A percentile compares a stretch with the other conserved stretches of the same genome.
Conservation (phyloP, 2,888 invertebrate species). For the Apodemia hepburni region DNA sequence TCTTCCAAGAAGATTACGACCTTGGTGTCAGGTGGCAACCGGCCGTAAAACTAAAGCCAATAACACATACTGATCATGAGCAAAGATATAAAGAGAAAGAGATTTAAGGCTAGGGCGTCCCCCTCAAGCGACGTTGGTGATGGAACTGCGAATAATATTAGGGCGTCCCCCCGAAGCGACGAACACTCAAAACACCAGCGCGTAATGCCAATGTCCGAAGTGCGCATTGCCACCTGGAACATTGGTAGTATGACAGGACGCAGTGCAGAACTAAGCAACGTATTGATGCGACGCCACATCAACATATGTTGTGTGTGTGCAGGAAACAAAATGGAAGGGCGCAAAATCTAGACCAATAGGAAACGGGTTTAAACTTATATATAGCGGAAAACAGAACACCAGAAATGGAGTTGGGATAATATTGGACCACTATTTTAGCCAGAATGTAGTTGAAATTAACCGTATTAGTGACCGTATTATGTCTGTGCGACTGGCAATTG, state of each 20-base stretch:
- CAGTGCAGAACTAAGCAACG: no score
- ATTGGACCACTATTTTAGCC: neutral
- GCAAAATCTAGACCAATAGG: no score
- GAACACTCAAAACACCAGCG: no score
- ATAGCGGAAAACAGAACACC: no score
- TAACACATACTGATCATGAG: no score
- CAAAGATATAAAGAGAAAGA: neutral
- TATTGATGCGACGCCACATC: no score
- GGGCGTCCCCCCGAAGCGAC: neutral
- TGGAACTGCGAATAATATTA: conserved; percentile 7
- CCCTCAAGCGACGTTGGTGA: conserved; percentile 19
- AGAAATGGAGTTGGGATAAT: conserved; percentile 10
- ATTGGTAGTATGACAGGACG: neutral
- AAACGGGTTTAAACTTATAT: no score
- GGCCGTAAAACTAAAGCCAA: no score
- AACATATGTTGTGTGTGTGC: conserved; percentile 9
- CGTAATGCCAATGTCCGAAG: neutral
- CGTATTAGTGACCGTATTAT: conserved; percentile 17
- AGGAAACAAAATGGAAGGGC: neutral
- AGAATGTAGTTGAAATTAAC: conserved; percentile 11
- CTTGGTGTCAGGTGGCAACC: no score
- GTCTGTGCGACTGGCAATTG: neutral
- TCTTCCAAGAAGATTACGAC: no score
- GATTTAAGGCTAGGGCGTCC: conserved; percentile 18
- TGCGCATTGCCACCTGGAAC: conserved; percentile 19